phyloP scores from a whole-genome alignment of 2,797 vertebrate genomes.

The Kryptopterus vitreolus region DNA sequence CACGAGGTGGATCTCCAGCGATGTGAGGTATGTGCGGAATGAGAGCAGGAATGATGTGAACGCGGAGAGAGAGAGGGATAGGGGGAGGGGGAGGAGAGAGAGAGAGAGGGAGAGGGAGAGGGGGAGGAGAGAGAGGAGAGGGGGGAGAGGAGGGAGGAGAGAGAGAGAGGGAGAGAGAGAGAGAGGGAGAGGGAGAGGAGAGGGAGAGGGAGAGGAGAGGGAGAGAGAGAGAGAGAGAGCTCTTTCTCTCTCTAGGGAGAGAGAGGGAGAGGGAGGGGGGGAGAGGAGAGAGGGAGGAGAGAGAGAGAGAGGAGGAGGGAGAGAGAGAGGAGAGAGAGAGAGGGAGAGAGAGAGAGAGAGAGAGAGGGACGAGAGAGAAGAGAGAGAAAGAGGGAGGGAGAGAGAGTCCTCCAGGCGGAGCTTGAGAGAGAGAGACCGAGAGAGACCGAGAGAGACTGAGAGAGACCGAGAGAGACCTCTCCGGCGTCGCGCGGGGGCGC shows the following conservation, averaged over 20 bases:
- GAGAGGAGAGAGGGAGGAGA: conserved; percentile 63
- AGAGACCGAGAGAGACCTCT: no score
- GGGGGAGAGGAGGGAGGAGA: conserved; percentile 74
- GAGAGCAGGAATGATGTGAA: conserved; percentile 98
- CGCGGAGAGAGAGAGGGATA: conserved; percentile 64
- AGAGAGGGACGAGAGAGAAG: conserved; percentile 70
- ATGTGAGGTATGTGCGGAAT: conserved; percentile 98
- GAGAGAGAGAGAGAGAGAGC: no score
- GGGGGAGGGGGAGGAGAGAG: conserved; percentile 67
- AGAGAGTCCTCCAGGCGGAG: conserved; percentile 63
- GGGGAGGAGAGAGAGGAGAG: neutral
- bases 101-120: no score
- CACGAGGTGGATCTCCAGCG: conserved; percentile 80
- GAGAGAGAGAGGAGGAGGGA: no score
- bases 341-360: conserved; percentile 36
- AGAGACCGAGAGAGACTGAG: conserved; percentile 60
- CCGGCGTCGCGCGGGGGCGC: no score
- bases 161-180: no score
- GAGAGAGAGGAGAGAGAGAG: no score
- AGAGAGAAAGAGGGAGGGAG: no score
- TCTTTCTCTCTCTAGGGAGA: no score
- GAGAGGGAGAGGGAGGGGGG: conserved; percentile 60
- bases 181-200: neutral
- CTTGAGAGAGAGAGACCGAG: conserved; percentile 58
- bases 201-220: conserved; percentile 69